phyloP scores from a whole-genome alignment of 2,888 invertebrate species.

The Shargacucullia verbasci region DNA sequence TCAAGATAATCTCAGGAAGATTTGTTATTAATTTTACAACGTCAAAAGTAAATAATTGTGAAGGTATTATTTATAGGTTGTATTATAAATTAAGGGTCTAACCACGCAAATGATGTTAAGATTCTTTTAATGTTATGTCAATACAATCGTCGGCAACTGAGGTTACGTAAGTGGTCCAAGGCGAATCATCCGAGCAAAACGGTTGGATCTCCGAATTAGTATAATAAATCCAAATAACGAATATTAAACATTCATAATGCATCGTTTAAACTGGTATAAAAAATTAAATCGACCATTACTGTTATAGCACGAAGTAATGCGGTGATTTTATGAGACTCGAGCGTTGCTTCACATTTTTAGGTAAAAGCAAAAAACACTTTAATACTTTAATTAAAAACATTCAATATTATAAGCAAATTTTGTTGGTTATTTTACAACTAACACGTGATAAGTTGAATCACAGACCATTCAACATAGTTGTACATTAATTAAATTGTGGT shows the following conservation, averaged over 20 bases:
- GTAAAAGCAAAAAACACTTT: not conserved
- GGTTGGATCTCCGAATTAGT: slow-evolving; percentile 67
- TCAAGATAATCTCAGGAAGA: slow-evolving; percentile 34
- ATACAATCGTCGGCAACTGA: slow-evolving; percentile 60
- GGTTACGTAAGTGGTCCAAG: slow-evolving; percentile 80
- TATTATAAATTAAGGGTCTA: slow-evolving; percentile 6
- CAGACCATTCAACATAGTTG: too few relatives aligned
- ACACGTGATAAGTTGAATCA: too few relatives aligned
- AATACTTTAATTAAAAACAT: too few relatives aligned
- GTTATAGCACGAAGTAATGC: slow-evolving; percentile 13
- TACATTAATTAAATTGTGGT: too few relatives aligned
- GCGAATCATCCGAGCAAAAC: slow-evolving; percentile 69
- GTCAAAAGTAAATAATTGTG: not conserved
- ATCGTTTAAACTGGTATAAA: slow-evolving; percentile 17
- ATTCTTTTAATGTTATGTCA: slow-evolving; percentile 42
- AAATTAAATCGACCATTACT: slow-evolving; percentile 15
- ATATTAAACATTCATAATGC: slow-evolving; percentile 34
- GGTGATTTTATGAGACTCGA: slow-evolving; percentile 2
- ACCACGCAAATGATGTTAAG: slow-evolving; percentile 14
- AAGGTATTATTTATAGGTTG: slow-evolving; percentile 4
- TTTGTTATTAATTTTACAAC: slow-evolving; percentile 21
- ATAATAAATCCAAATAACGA: slow-evolving; percentile 47
- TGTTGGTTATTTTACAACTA: too few relatives aligned
- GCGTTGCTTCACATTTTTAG: slow-evolving; percentile 9
- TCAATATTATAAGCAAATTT: too few relatives aligned